A percentile compares a stretch with the other conserved stretches of the same genome.
phyloP scores from a whole-genome alignment of 2,888 invertebrate genomes.

The Erpobdella octoculata region DNA sequence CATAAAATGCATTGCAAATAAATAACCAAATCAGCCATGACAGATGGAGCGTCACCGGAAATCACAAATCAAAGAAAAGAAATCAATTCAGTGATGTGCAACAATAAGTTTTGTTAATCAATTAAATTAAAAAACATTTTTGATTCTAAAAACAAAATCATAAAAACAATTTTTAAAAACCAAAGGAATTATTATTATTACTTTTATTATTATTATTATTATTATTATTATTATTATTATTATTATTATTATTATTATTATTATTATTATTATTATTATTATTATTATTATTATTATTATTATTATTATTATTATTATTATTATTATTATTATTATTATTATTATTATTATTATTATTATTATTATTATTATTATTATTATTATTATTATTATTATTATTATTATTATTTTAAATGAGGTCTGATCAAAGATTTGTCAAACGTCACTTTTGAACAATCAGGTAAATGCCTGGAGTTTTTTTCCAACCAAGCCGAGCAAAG shows the following conservation, averaged over 20 bases:
- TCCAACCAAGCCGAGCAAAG: too few species aligned
- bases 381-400: background rate
- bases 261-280: background rate
- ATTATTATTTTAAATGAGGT: background rate
- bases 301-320: background rate
- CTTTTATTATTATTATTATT: background rate
- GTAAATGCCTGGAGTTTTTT: too few species aligned
- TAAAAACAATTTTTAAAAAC: too few species aligned
- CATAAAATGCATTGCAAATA: too few species aligned
- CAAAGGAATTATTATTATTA: background rate
- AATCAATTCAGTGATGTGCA: too few species aligned
- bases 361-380: background rate
- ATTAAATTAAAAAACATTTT: too few species aligned
- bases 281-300: background rate
- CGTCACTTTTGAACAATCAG: too few species aligned
- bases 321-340: background rate
- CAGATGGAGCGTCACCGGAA: too few species aligned
- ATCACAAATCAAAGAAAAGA: too few species aligned
- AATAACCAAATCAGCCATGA: too few species aligned
- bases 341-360: background rate
- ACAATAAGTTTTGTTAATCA: too few species aligned
- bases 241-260: background rate
- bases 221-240: background rate
- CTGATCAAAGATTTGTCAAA: background rate
- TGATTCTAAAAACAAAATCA: too few species aligned